These are phyloP conservation scores for Adelphocoris suturalis DNA, from an alignment of 2,888 invertebrate species.

Conservation along the genomic window DNA sequence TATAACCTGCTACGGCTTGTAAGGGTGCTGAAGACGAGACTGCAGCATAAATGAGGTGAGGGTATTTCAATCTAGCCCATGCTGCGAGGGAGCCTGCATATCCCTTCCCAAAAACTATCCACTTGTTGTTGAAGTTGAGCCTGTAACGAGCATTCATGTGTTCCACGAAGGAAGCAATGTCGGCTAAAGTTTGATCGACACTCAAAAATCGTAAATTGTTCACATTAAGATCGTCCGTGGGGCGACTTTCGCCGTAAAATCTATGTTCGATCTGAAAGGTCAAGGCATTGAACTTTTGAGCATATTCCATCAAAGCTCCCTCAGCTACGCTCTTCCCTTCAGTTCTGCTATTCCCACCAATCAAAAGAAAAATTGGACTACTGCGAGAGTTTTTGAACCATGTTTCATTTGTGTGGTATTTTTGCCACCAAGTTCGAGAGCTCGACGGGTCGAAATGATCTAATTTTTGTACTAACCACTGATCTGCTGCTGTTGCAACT, in stretches of 20 bases:
- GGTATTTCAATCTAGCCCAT: slow-evolving; percentile 93
- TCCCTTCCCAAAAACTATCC: background rate
- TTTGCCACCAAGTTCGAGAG: slow-evolving; percentile 82
- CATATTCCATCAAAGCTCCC: slow-evolving; percentile 2
- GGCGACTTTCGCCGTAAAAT: slow-evolving; percentile 95
- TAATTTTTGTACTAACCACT: slow-evolving; percentile 78
- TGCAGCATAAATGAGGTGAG: slow-evolving; percentile 90
- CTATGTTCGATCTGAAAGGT: slow-evolving; percentile 89
- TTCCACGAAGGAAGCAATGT: slow-evolving; percentile 78
- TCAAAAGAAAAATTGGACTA: slow-evolving; percentile 95
- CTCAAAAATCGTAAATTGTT: slow-evolving; percentile 89
- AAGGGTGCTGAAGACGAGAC: slow-evolving; percentile 95
- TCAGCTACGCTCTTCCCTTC: slow-evolving; percentile 89
- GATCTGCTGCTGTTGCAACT: background rate
- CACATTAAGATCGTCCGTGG: slow-evolving; percentile 89
- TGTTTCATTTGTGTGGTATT: slow-evolving; percentile 75
- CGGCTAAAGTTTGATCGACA: slow-evolving; percentile 90
- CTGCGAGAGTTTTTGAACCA: slow-evolving; percentile 78
- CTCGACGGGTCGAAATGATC: slow-evolving; percentile 90
- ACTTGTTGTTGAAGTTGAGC: background rate
- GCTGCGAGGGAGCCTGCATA: slow-evolving; percentile 93
- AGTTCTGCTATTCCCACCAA: slow-evolving; percentile 95
- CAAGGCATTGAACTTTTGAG: background rate
- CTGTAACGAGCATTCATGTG: background rate
- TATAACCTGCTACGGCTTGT: slow-evolving; percentile 90